These are phyloP conservation scores for Rugalucina vietnamica DNA, from an alignment of 2,888 invertebrate species.

Conservation along the genomic window DNA sequence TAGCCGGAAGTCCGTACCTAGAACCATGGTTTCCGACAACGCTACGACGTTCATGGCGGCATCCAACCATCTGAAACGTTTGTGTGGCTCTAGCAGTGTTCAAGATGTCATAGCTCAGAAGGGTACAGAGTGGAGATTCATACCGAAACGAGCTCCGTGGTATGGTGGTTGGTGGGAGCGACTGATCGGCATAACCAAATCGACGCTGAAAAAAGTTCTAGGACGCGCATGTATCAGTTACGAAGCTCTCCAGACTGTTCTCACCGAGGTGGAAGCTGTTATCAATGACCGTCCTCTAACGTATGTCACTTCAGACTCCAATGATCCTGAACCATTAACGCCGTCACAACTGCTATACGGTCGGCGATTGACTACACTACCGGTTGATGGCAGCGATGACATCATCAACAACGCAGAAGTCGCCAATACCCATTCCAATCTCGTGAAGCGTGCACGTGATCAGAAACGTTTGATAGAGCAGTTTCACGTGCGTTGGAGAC, in stretches of 20 bases:
- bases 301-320: constrained; percentile 28
- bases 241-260: constrained; percentile 43
- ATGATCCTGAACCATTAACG: background rate
- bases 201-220: constrained; percentile 37
- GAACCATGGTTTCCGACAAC: constrained; percentile 55
- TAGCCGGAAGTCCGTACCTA: constrained; percentile 42
- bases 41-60: constrained; percentile 50
- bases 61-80: background rate
- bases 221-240: constrained; percentile 26
- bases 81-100: constrained; percentile 3
- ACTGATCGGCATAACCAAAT: constrained; percentile 46
- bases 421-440: background rate
- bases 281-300: constrained; percentile 41
- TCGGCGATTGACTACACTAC: constrained; percentile 18
- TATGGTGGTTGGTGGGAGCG: constrained; percentile 59
- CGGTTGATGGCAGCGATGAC: background rate
- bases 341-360: constrained; percentile 42
- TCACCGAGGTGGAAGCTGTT: constrained; percentile 54
- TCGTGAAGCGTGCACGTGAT: background rate
- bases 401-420: background rate
- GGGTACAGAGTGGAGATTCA: constrained; percentile 51
- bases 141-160: constrained; percentile 50
- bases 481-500: constrained; percentile 42
- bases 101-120: constrained; percentile 12
- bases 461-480: constrained; percentile 16